Evolutionary conservation across 2,113 vertebrate genomes (phyloP), one percentile per base, ranked within the genome.

Genomic region (Caranx ignobilis): DNA sequence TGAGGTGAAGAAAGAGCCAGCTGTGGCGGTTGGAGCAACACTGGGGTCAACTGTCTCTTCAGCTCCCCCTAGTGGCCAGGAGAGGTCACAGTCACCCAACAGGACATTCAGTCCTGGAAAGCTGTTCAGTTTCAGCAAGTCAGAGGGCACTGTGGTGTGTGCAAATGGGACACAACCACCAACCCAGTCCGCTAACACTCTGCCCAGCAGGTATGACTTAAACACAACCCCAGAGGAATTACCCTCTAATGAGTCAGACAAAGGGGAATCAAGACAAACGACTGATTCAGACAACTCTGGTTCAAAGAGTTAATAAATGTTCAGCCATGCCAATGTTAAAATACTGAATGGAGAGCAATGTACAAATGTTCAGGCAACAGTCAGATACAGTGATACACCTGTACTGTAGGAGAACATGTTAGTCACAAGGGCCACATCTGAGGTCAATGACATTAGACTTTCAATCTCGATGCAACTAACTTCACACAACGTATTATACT

Each of bases 31-130:
- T 80, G 95, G 88, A 10, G 69, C 32, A 1, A 66, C 6, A 0
- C 69, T 93, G 26, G 95, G 95, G 16, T 48, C 87, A 0, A 86
- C 69, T 0, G 77, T 35, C 26, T 85, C 91, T 3, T 18, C 89
- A 0, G 77, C 21, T 7, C 65, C 83, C 12, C 64, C 91, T 5
- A 12, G 83, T 50, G 87, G 71, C 68, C 94, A 95, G 0, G 97
- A 97, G 84, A 96, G 95, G 82, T 94, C 95, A 47, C 97, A 96
- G 87, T 97, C 97, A 0, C 96, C 97, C 11, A 97, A 95, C 89
- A 96, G 96, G 88, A 95, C 97, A 48, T 97, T 97, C 94, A 96
- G 97, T 34, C 96, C 96, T 0, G 89, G 96, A 77, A 97, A 97
- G 84, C 95, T 97, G 54, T 97, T 97, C 92, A 95, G 96, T 64